Base-by-base conservation (phyloP, 1,140 invertebrate species). In the Vollenhovia emeryi region DNA sequence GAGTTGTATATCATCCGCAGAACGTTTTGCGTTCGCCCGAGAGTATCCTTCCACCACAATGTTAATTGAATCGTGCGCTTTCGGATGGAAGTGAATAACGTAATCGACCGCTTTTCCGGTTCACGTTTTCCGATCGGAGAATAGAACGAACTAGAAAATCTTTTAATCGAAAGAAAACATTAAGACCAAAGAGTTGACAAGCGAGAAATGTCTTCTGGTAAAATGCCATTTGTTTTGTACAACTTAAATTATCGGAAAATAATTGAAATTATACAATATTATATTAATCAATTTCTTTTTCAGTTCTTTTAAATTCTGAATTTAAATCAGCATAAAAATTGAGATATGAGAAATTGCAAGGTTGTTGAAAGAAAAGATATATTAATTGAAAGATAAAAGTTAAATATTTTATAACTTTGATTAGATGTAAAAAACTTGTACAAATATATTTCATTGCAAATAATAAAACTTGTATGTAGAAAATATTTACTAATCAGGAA, bases 1-100 rank as follows among this genome's bases (percentile, higher is more conserved):
- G 27, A 43, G 36, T n/a, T 27, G 13, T 82, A 57, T 24, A 73
- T 82, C 36, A 82, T 82, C n/a, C 52, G 50, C 66, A 45, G 36
- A 8, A 82, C 36, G 36, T 33, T 73, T 57, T 15, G 13, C 48
- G 15, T 68, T 48, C 48, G 50, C 7, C n/a, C 50, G 50, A 43
- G 11, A 62, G 18, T 71, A 57, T 73, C 36, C 52, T 45, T 82
- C 24, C 52, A 36, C 15, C 24, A 24, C 24, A 45, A 82, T 1
- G 4, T 57, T 43, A 43, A 57, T 69, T 33, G 24, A 82, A 59
- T 57, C 36, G 36, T 24, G 8, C n/a, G 50, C n/a, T 71, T 73
- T 24, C 36, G 3, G 71, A 79, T 24, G 45, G 21, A 40, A 68
- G 21, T 79, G 24, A 79, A 55, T 68, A 68, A 64, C n/a, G n/a